Evolutionary conservation across 1,140 invertebrate genomes (phyloP), one percentile per base, ranked within the genome.

Genomic region (Drosophila simulans): DNA sequence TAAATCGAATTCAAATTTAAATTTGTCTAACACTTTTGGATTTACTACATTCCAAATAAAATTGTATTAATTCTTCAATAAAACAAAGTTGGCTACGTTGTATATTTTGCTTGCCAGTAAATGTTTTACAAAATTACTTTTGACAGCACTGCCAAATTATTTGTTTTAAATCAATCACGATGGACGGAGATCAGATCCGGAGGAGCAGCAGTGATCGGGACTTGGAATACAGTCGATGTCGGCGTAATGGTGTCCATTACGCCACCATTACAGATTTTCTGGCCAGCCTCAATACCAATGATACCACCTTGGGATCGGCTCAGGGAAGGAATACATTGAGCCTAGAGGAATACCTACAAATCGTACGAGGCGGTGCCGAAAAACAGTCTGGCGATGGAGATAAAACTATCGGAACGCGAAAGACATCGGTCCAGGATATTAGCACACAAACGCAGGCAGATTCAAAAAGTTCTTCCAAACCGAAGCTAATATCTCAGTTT

Each of bases 111-210:
- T 22, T n/a, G 13, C 2, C 1, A 31, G 7, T 31, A 3, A 22
- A 22, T 27, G 0, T 1, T 13, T 22, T 7, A 27, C 25, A 27
- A 48, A 25, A 11, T 27, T 17, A 11, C 1, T 15, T 31, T 31
- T n/a, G 17, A 17, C 34, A 17, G 4, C 7, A 15, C 3, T 11
- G 15, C n/a, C 1, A 49, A 49, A 49, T 51, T 11, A 3, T 17
- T 51, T 0, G 15, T 15, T 34, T 4, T 5, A 17, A 11, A 11
- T 34, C 34, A 34, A 12, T 11, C n/a, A 4, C 10, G 11, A 51
- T 51, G 48, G 48, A 51, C 27, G 48, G 27, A 17, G 48, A 51
- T 34, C 13, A 34, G 15, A 49, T 49, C 46, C 25, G n/a, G 0
- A 31, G 0, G 8, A 51, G 25, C 27, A 34, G 48, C n/a, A 51